Conservation (phyloP, 2,113 vertebrate genomes). For the Riparia riparia region DNA sequence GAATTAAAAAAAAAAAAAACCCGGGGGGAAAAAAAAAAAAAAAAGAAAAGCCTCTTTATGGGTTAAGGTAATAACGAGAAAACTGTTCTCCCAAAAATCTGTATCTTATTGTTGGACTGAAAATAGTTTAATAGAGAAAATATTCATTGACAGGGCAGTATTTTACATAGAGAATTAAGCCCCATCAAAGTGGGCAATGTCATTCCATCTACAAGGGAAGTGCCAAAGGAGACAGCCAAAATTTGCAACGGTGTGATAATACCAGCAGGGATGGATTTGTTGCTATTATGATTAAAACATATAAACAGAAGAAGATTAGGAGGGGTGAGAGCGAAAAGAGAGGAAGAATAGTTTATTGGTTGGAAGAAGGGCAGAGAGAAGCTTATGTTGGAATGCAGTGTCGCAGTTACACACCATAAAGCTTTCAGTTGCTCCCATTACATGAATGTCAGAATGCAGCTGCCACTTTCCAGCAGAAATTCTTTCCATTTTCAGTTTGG, state of each 20-base stretch:
- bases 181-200: conserved; percentile 53
- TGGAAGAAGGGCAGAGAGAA: conserved; percentile 70
- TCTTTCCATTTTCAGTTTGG: conserved; percentile 63
- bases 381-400: conserved; percentile 74
- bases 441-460: conserved; percentile 59
- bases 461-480: conserved; percentile 73
- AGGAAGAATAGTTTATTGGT: conserved; percentile 68
- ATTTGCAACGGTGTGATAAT: conserved; percentile 60
- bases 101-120: conserved; percentile 65
- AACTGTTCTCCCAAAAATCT: conserved; percentile 65
- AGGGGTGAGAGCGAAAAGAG: conserved; percentile 53
- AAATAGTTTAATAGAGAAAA: conserved; percentile 60
- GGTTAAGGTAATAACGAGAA: conserved; percentile 53
- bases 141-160: conserved; percentile 59
- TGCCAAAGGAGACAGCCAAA: conserved; percentile 49
- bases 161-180: conserved; percentile 58
- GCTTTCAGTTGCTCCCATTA: conserved; percentile 73
- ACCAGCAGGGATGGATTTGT: conserved; percentile 62
- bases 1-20: neutral
- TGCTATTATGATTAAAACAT: conserved; percentile 71
- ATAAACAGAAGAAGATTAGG: conserved; percentile 72
- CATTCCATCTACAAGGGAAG: conserved; percentile 46
- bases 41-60: conserved; percentile 22
- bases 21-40: too few relatives aligned
- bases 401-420: conserved; percentile 75